These are phyloP conservation scores for Aurelia sp. DNA, from an alignment of 30 jellyfish, hydroid and myxozoan genomes.

Conservation along the genomic window DNA sequence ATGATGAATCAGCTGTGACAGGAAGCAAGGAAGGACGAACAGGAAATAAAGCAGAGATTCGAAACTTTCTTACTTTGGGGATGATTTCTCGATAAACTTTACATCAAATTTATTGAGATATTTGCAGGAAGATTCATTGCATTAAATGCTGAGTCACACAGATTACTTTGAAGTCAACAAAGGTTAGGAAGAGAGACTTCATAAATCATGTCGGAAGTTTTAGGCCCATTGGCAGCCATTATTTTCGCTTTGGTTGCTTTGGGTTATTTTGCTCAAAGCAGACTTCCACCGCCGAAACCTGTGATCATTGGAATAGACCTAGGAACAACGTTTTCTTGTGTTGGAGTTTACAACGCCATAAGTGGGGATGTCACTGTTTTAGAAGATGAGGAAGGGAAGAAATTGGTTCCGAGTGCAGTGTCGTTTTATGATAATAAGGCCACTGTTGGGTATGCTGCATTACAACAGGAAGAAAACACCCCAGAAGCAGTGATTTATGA, in stretches of 20 bases:
- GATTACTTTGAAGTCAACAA: no score
- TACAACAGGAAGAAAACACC: constrained; percentile 44
- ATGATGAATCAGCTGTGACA: not conserved
- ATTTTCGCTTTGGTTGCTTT: constrained; percentile 64
- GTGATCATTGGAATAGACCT: constrained; percentile 86
- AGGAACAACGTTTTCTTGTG: constrained; percentile 95
- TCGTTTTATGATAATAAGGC: constrained; percentile 46
- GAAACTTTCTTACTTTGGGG: no score
- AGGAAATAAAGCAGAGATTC: no score
- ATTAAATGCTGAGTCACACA: no score
- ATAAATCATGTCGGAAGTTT: constrained; percentile 44
- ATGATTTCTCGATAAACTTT: no score
- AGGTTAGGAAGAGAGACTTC: no score
- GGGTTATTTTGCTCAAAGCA: constrained; percentile 88
- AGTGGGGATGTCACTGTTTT: constrained; percentile 87
- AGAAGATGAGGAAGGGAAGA: constrained; percentile 64
- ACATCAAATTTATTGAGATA: no score
- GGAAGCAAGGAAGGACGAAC: not conserved
- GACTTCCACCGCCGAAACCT: constrained; percentile 96
- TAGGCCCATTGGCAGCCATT: constrained; percentile 87
- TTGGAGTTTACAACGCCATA: constrained; percentile 71
- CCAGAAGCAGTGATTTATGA: constrained; percentile 73
- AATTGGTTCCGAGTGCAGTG: constrained; percentile 86
- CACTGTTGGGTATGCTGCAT: constrained; percentile 69
- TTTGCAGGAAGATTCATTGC: no score